phyloP scores from a whole-genome alignment of 1,140 invertebrate genomes.

The Drosophila lacteicornis region DNA sequence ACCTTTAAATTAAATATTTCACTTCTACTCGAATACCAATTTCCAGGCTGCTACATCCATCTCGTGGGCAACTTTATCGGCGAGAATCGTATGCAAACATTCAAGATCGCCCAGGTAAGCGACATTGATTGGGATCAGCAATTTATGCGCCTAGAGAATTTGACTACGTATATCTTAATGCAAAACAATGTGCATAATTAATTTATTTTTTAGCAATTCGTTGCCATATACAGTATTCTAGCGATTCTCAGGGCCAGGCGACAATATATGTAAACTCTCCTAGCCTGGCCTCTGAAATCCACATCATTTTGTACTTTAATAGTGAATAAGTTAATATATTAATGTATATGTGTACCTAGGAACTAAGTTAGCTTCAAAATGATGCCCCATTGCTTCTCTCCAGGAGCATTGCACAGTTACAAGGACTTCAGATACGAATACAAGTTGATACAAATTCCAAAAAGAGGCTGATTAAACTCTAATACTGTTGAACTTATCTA shows the following conservation, averaged over 20 bases:
- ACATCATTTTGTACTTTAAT: conserved; percentile 65
- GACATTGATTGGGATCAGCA: conserved; percentile 40
- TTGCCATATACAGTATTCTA: conserved; percentile 3
- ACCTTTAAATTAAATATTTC: not conserved
- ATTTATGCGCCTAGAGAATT: conserved; percentile 62
- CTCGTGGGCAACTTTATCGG: conserved; percentile 64
- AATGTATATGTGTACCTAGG: conserved; percentile 29
- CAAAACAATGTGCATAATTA: conserved; percentile 56
- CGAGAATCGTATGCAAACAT: conserved; percentile 65
- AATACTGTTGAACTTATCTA: conserved; percentile 56
- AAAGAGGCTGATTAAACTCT: conserved; percentile 19
- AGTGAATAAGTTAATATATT: conserved; percentile 12
- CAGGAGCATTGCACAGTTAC: conserved; percentile 61
- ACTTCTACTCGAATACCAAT: not conserved
- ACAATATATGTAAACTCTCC: not conserved
- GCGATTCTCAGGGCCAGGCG: not conserved
- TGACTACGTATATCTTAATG: conserved; percentile 61
- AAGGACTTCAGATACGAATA: conserved; percentile 27
- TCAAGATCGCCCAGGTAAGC: conserved; percentile 54
- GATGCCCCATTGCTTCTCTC: conserved; percentile 23
- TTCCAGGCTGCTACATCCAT: conserved; percentile 60
- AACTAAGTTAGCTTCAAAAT: conserved; percentile 45
- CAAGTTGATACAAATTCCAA: conserved; percentile 29
- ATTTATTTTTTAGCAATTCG: conserved; percentile 24
- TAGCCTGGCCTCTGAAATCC: conserved; percentile 1